Evolutionary conservation across 2,888 invertebrate species (phyloP), one percentile per base, ranked within the genome.

Genomic region (Phragmatobia fuliginosa): DNA sequence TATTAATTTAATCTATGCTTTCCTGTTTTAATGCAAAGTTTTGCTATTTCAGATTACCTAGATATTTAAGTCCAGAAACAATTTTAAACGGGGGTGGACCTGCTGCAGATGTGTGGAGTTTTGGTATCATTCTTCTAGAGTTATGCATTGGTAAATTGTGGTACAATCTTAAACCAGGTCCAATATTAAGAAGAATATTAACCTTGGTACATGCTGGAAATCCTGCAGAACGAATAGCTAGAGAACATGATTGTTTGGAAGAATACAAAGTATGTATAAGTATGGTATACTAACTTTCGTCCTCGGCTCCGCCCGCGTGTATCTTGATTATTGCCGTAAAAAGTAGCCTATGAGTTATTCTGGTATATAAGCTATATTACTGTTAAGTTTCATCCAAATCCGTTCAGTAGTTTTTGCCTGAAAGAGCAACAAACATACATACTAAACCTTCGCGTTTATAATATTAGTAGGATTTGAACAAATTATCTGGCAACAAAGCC

Each of bases 21-120:
- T 61, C 16, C n/a, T 36, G 10, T 14, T n/a, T 18, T 41, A 28
- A 68, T 74, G 45, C n/a, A 65, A 62, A 56, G 7, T 5, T 66
- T 69, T 69, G 65, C 82, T 36, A 69, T 92, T 95, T 61, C 84
- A 97, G 97, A 11, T 96, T 97, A 81, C 96, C 98, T 66, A 96
- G 96, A 79, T 98, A 98, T 85, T 96, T 97, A 75, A 97, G 98
- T 32, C 98, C 98, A 0, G 98, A 98, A 93, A 96, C 97, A 52
- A 96, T 98, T 80, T 87, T 98, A 5, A 96, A 96, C 66, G 96
- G 96, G 36, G 96, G 96, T 66, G 97, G 98, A 64, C 96, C 97
- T 0, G 97, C 98, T 89, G 97, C 97, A 28, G 99, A 99, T 92
- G 96, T 99, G 38, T 99, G 99, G 99, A 97, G 98, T 1, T 93